Evolutionary conservation across 2,797 vertebrate species (phyloP).

Genomic region (Sciurus carolinensis): DNA sequence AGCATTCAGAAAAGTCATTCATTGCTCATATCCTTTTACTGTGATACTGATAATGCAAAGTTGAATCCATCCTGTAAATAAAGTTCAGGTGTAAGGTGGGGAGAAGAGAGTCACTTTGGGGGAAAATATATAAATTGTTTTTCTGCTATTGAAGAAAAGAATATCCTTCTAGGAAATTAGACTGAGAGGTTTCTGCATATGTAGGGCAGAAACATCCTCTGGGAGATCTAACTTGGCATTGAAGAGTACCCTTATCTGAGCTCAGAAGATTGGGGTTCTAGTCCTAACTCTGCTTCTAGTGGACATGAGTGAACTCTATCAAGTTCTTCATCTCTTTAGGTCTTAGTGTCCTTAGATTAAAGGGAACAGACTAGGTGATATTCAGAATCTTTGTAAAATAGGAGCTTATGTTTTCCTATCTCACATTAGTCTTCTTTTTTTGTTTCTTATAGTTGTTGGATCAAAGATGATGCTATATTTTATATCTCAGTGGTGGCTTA

Average conservation of each 20-base stretch:
- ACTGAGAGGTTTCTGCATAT: background rate
- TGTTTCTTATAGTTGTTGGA: slow-evolving; percentile 93
- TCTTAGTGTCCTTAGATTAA: background rate
- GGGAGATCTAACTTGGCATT: background rate
- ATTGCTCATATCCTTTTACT: slow-evolving; percentile 45
- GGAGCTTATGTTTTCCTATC: background rate
- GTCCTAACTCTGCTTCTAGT: background rate
- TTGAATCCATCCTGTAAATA: slow-evolving; percentile 67
- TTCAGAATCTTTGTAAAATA: background rate
- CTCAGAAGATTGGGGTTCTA: background rate
- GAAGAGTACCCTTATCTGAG: background rate
- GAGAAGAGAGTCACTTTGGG: background rate
- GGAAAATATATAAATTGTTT: slow-evolving; percentile 44
- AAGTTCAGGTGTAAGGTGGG: slow-evolving; percentile 61
- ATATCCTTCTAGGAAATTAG: slow-evolving; percentile 18
- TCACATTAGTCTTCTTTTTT: slow-evolving; percentile 67
- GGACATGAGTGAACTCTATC: background rate
- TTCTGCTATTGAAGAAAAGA: slow-evolving; percentile 56
- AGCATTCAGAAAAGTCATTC: slow-evolving; percentile 51
- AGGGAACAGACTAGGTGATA: background rate
- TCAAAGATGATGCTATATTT: slow-evolving; percentile 91
- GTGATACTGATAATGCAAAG: slow-evolving; percentile 74
- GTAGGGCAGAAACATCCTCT: background rate
- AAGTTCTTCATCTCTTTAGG: background rate
- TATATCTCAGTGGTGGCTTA: slow-evolving; percentile 92